Base-by-base conservation (phyloP, 1,140 invertebrate species). In the Apis cerana region DNA sequence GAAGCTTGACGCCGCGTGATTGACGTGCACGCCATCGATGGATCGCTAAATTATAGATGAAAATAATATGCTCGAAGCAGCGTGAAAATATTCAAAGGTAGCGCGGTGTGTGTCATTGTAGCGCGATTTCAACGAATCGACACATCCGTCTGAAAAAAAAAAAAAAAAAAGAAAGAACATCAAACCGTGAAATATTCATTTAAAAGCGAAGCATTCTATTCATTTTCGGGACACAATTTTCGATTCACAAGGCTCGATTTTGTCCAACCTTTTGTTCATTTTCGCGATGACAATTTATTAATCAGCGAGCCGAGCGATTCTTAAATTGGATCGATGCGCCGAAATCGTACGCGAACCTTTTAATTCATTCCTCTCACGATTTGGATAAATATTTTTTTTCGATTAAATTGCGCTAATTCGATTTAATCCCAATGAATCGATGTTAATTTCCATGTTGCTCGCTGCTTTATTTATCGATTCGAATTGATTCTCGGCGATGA, bases 121-220 rank as follows among this genome's bases (percentile, higher is more conserved):
- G 33, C 4, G 13, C 21, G 43, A 54, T 52, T 81, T 33, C 33
- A 27, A 19, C 54, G 15, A 23, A 56, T 12, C 17, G 61, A 13
- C 33, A 54, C 33, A 27, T 75, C 52, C 33, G n/a, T 9, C 33
- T 17, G 5, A 17, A 23, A 67, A 75, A 79, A 54, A 21, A 48
- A 43, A 43, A 43, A 43, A 43, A 43, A 43, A 43, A 43, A 43
- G 33, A 5, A 43, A 43, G 33, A 43, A 43, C 33, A 43, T 43
- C 50, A 62, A 58, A 75, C 56, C 50, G 61, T 75, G 56, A 75
- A 72, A 83, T 71, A 76, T 86, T 80, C 62, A 61, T 80, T 83
- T 86, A 86, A 80, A 87, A 77, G 56, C 12, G 68, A 77, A 59
- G 62, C 58, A 67, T 58, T 21, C 68, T 50, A n/a, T 59, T 48